Percentiles rank a stretch among this genome's conserved stretches.
phyloP scores from a whole-genome alignment of 2,797 vertebrate genomes.

The Rhinatrema bivittatum region DNA sequence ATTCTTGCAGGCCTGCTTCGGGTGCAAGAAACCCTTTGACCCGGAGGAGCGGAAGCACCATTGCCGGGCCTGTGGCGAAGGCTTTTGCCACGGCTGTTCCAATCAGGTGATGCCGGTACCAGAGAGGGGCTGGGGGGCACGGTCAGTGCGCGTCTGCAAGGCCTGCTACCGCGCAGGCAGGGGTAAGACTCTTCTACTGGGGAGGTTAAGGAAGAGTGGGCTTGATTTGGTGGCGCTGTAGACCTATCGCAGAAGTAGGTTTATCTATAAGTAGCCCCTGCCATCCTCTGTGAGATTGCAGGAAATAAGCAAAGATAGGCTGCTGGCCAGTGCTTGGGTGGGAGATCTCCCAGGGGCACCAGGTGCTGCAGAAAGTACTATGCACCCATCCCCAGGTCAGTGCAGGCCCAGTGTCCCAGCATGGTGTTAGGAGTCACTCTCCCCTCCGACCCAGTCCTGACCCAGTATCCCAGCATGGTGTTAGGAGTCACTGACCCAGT shows the following conservation, averaged over 20 bases:
- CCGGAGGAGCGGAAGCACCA: constrained; percentile 71
- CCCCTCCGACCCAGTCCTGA: no score
- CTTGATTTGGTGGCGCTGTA: not conserved
- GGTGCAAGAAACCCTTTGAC: constrained; percentile 57
- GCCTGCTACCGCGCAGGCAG: constrained; percentile 39
- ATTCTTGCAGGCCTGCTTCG: constrained; percentile 53
- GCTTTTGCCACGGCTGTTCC: constrained; percentile 74
- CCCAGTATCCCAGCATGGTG: no score
- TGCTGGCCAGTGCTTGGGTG: no score
- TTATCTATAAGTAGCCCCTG: no score
- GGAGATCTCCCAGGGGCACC: not conserved
- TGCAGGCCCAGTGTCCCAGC: no score
- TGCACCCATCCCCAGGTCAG: no score
- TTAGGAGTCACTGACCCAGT: no score
- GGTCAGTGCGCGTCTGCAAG: constrained; percentile 64
- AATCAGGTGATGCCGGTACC: constrained; percentile 69
- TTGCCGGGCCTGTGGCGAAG: constrained; percentile 71
- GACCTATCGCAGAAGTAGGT: not conserved
- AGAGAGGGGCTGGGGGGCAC: constrained; percentile 66
- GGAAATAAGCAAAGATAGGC: no score
- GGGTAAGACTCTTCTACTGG: not conserved
- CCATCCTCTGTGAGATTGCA: no score
- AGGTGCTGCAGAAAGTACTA: no score
- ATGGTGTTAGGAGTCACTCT: no score
- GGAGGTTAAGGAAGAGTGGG: no score